Base-by-base conservation (phyloP, 2,888 invertebrate species). In the Pteria penguin region DNA sequence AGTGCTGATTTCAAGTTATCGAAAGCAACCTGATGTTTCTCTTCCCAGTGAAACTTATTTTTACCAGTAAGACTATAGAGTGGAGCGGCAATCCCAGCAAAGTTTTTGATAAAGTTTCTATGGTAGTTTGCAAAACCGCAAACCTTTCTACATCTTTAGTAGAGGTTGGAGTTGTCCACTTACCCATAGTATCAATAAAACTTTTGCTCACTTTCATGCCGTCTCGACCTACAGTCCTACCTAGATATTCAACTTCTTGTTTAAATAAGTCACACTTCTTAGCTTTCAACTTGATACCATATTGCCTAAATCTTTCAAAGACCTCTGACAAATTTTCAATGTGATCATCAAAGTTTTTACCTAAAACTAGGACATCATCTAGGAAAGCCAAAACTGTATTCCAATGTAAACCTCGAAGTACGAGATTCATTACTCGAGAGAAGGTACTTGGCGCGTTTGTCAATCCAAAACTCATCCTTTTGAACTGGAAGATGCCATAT, bases 361-460 rank as follows among this genome's bases (percentile, higher is more conserved):
- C 84, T 55, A 82, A 62, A 2, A 83, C 82, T 8, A 84, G 52
- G 1, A 80, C 71, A 55, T 85, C 85, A 57, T 83, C 81, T 14
- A 83, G 61, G 78, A 67, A 78, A 78, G 79, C n/a, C n/a, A n/a
- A n/a, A n/a, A n/a, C n/a, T n/a, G n/a, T n/a, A n/a, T n/a, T n/a
- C n/a, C n/a, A n/a, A 5, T 72, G 65, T 62, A 83, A 33, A 5
- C 76, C 80, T 36, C 79, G 60, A 45, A 84, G 58, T 8, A 80
- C 73, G 11, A 79, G 60, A 18, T 81, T 69, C 71, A 82, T 77
- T 0, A 69, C 78, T 11, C 84, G 54, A 24, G 79, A 61, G 55
- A 75, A 82, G 1, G 83, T 82, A 85, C 55, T 2, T 84, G 84
- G 31, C n/a, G n/a, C n/a, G n/a, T n/a, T n/a, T n/a, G n/a, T n/a